Evolutionary conservation across 2,888 invertebrate genomes (phyloP).

Genomic region (Lithophane ornitopus): DNA sequence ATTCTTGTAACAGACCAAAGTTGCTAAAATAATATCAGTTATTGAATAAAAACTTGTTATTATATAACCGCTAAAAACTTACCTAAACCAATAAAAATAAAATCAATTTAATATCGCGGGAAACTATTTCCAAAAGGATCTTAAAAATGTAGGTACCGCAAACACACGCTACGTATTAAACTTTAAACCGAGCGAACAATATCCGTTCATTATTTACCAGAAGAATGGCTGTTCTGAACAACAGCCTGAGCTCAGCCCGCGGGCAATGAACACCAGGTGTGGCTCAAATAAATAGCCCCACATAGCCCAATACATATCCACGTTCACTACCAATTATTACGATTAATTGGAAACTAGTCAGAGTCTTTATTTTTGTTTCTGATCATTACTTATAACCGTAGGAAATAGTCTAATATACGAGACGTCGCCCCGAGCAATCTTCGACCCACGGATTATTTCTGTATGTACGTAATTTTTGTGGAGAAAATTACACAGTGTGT

Average conservation of each 20-base stretch:
- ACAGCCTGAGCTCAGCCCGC: constrained; percentile 57
- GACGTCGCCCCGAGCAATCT: constrained; percentile 68
- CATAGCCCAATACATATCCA: constrained; percentile 73
- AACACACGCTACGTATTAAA: constrained; percentile 48
- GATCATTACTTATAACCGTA: constrained; percentile 71
- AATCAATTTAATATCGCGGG: constrained; percentile 10
- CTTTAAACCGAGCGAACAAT: constrained; percentile 61
- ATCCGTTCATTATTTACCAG: constrained; percentile 64
- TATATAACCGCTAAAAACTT: not conserved
- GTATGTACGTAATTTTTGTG: constrained; percentile 70
- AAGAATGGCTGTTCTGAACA: constrained; percentile 65
- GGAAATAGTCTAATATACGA: constrained; percentile 72
- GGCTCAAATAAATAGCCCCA: constrained; percentile 80
- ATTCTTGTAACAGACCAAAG: not conserved
- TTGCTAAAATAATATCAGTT: not conserved
- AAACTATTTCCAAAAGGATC: constrained; percentile 34
- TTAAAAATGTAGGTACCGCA: constrained; percentile 35
- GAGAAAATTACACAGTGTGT: constrained; percentile 72
- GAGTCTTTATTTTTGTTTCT: constrained; percentile 76
- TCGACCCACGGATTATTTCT: constrained; percentile 67
- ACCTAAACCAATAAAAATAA: constrained; percentile 20
- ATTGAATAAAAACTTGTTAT: not conserved
- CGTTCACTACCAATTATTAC: constrained; percentile 81
- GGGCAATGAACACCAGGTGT: constrained; percentile 77
- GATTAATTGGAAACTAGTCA: constrained; percentile 82